Conservation (phyloP, 2,113 vertebrate species). For the Taxidea taxus region DNA sequence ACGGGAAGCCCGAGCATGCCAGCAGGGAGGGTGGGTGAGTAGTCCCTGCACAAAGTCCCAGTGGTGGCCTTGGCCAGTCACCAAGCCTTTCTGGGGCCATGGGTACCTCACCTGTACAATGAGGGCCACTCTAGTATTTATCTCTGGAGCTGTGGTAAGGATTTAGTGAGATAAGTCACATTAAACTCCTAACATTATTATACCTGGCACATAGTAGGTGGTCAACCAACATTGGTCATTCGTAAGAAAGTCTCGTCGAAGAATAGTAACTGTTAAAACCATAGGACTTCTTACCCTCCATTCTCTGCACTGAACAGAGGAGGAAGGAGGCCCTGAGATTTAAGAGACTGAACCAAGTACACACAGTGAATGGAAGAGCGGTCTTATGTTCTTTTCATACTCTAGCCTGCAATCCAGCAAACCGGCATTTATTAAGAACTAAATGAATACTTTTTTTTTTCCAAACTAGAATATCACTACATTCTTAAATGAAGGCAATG, state of each 20-base stretch:
- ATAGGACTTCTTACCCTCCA: background rate
- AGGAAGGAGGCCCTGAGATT: background rate
- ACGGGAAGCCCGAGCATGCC: background rate
- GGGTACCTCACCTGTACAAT: background rate
- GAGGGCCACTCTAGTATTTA: background rate
- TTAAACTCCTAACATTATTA: background rate
- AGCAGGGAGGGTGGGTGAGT: rapidly evolving
- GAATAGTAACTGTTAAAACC: background rate
- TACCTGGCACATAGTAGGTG: background rate
- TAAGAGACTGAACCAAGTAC: background rate
- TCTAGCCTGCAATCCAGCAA: background rate
- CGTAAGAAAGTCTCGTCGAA: background rate
- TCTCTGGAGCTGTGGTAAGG: background rate
- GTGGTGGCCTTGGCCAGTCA: background rate
- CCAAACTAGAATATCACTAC: background rate
- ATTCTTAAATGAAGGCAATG: background rate
- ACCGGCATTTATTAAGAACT: background rate
- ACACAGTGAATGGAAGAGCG: background rate
- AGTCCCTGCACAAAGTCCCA: background rate
- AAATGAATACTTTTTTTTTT: background rate
- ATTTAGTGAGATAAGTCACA: background rate
- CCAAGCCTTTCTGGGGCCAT: background rate
- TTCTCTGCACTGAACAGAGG: background rate
- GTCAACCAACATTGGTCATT: background rate
- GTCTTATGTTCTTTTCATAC: background rate